These are phyloP conservation scores for Pocillopora damicornis DNA, from an alignment of 64 coral and sea anemone genomes.

Conservation along the genomic window DNA sequence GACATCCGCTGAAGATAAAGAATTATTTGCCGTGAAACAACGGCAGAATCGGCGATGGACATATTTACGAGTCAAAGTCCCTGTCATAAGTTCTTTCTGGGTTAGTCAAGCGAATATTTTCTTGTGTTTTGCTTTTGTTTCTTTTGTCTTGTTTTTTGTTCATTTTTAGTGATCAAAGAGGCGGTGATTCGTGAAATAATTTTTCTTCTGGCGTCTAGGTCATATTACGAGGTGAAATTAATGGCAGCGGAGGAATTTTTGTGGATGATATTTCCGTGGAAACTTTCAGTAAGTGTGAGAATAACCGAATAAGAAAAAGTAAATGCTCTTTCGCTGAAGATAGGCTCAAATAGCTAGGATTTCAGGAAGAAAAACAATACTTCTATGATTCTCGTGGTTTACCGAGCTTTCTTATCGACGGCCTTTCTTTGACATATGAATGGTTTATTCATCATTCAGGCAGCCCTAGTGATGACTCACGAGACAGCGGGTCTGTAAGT, in stretches of 20 bases:
- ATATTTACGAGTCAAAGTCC: neutral
- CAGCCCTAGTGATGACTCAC: too few species aligned
- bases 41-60: neutral
- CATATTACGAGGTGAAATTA: neutral
- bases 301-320: neutral
- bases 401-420: too few species aligned
- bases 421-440: too few species aligned
- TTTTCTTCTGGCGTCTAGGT: neutral
- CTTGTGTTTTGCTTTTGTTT: too few species aligned
- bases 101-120: neutral
- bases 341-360: too few species aligned
- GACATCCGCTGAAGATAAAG: neutral
- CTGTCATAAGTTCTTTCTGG: neutral
- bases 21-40: neutral
- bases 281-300: neutral
- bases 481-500: too few species aligned
- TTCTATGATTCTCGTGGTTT: too few species aligned
- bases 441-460: too few species aligned
- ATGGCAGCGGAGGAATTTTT: slow-evolving; percentile 9
- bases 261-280: neutral
- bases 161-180: too few species aligned
- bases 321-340: neutral
- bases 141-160: too few species aligned
- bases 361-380: too few species aligned
- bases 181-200: too few species aligned